These are phyloP conservation scores for Gadopsis marmoratus DNA, from an alignment of 2,797 vertebrate genomes.

Conservation along the genomic window DNA sequence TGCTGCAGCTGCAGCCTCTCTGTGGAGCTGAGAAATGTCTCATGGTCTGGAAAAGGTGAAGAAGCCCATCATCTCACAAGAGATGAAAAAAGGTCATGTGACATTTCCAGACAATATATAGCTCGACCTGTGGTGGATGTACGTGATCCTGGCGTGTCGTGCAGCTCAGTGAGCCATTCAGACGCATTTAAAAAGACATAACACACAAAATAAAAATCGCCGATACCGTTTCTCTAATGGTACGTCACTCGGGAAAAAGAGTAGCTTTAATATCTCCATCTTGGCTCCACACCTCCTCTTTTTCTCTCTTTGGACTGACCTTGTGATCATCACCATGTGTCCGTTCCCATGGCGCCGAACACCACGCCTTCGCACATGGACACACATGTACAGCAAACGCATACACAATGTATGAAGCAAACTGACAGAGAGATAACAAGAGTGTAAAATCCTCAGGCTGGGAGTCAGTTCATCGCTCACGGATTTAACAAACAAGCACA, in stretches of 20 bases:
- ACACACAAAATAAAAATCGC: neutral
- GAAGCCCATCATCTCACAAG: neutral
- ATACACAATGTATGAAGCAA: neutral
- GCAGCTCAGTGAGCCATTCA: rapidly evolving
- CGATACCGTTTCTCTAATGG: neutral
- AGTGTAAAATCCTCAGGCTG: neutral
- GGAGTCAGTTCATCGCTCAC: too few relatives aligned
- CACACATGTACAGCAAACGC: neutral
- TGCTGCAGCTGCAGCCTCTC: neutral
- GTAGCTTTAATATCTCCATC: neutral
- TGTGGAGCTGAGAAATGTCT: neutral
- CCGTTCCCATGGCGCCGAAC: constrained; percentile 37
- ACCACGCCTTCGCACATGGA: constrained; percentile 28
- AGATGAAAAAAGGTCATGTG: constrained; percentile 24
- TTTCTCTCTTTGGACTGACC: constrained; percentile 10
- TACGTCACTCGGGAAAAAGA: neutral
- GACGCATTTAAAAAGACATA: neutral
- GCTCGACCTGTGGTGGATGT: neutral
- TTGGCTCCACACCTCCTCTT: neutral
- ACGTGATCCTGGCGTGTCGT: neutral
- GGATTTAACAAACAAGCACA: too few relatives aligned
- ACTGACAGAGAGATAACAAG: neutral
- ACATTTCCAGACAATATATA: constrained; percentile 16
- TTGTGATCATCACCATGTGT: constrained; percentile 55
- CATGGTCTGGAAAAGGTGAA: neutral